These are phyloP conservation scores for Crenuchus spilurus DNA, from an alignment of 2,797 vertebrate genomes.

Conservation along the genomic window DNA sequence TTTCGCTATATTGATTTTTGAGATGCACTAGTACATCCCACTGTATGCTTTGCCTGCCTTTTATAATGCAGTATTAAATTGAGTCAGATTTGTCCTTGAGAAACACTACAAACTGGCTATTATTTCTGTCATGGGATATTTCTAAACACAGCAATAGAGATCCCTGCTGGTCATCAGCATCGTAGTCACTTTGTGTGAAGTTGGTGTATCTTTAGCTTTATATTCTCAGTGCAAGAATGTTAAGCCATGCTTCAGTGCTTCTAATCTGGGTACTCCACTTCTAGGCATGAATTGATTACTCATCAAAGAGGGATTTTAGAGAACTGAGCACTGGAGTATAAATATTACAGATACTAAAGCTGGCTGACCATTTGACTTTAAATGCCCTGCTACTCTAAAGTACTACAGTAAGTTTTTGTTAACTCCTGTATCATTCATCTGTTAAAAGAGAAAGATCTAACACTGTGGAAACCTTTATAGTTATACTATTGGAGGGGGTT, in stretches of 20 bases:
- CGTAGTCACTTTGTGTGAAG: not conserved
- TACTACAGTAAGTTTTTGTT: not conserved
- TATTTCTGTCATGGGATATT: no score
- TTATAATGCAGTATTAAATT: no score
- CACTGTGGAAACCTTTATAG: no score
- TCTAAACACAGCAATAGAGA: not conserved
- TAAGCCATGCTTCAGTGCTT: slow-evolving; percentile 39
- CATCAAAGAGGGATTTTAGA: slow-evolving; percentile 35
- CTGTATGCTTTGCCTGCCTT: no score
- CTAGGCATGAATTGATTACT: slow-evolving; percentile 21
- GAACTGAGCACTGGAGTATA: slow-evolving; percentile 8
- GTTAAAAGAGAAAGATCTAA: no score
- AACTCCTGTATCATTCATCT: no score
- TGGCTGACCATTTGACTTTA: not conserved
- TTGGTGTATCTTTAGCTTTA: slow-evolving; percentile 29
- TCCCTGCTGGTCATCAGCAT: not conserved
- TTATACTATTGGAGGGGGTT: no score
- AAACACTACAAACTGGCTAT: no score
- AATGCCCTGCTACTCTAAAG: not conserved
- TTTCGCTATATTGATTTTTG: no score
- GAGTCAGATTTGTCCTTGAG: no score
- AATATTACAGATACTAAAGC: slow-evolving; percentile 12
- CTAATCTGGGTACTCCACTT: slow-evolving; percentile 45
- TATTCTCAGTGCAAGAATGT: slow-evolving; percentile 37
- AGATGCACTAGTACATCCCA: no score